Conservation (phyloP, 2,797 vertebrate genomes). For the Uromys caudimaculatus region DNA sequence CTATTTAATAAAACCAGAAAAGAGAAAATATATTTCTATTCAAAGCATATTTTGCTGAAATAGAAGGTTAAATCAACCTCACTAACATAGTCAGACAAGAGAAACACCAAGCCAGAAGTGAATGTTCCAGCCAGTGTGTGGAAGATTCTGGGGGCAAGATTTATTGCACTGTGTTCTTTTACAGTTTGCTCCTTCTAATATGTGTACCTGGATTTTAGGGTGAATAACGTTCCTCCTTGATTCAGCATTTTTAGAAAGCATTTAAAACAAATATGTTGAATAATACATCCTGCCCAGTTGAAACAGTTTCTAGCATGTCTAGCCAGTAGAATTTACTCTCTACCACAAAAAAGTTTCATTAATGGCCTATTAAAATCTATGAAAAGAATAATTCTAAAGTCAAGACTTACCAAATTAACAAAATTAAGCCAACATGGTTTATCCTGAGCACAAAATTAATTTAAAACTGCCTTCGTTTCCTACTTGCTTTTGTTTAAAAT, state of each 20-base stretch:
- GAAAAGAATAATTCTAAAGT: not conserved
- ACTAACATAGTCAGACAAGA: not conserved
- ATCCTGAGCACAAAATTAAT: not conserved
- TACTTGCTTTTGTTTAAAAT: not conserved
- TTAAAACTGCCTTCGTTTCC: not conserved
- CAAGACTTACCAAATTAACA: not conserved
- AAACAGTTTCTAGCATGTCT: not conserved
- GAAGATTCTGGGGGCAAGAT: not conserved
- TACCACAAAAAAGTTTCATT: not conserved
- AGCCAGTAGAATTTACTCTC: not conserved
- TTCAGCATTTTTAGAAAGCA: slow-evolving; percentile 24
- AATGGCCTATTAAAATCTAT: not conserved
- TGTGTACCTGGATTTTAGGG: not conserved
- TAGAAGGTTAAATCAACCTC: not conserved
- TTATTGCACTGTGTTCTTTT: too few species aligned
- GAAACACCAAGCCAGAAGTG: not conserved
- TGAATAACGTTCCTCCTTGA: not conserved
- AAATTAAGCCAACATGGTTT: not conserved
- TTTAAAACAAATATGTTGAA: not conserved
- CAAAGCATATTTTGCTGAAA: slow-evolving; percentile 11
- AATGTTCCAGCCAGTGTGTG: not conserved
- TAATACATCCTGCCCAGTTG: not conserved
- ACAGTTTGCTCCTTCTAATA: not conserved
- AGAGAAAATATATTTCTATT: not conserved
- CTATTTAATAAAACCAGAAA: not conserved